Percentiles rank a stretch among this genome's conserved stretches.
Conservation (phyloP, 2,113 vertebrate species). For the Orientallactaga bullata region DNA sequence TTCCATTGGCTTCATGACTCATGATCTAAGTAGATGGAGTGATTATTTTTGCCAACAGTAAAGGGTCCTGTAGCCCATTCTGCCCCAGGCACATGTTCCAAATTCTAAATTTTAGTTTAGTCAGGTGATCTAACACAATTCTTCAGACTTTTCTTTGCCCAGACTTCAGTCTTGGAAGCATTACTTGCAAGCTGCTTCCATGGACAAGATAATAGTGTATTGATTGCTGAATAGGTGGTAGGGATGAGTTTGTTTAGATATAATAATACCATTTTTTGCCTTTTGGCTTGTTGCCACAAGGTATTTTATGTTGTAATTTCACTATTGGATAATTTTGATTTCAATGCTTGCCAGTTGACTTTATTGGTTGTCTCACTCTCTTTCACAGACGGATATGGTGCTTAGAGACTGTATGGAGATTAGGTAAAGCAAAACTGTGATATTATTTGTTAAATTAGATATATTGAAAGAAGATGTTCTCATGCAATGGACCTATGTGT, state of each 20-base stretch:
- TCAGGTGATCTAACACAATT: slow-evolving; percentile 41
- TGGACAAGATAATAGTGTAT: slow-evolving; percentile 73
- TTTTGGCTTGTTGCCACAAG: slow-evolving; percentile 76
- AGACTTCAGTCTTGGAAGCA: slow-evolving; percentile 23
- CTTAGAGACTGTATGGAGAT: not conserved
- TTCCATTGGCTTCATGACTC: not conserved
- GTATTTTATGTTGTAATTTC: slow-evolving; percentile 75
- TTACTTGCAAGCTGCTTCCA: slow-evolving; percentile 66
- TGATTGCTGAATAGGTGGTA: slow-evolving; percentile 81
- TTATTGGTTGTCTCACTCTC: not conserved
- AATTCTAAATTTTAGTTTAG: slow-evolving; percentile 55
- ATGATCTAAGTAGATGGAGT: slow-evolving; percentile 60
- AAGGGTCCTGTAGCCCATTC: slow-evolving; percentile 35
- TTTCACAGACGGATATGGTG: not conserved
- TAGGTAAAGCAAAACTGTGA: not conserved
- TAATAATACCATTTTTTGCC: slow-evolving; percentile 82
- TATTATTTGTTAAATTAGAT: slow-evolving; percentile 19
- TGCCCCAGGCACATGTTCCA: slow-evolving; percentile 61
- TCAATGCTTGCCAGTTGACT: slow-evolving; percentile 76
- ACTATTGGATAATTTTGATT: slow-evolving; percentile 81
- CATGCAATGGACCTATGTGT: not conserved
- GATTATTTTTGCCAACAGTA: slow-evolving; percentile 74
- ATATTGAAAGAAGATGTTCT: not conserved
- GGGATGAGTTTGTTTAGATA: slow-evolving; percentile 79
- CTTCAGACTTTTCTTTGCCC: slow-evolving; percentile 53